phyloP scores from a whole-genome alignment of 2,888 invertebrate species.

The Acrocera orbiculus region DNA sequence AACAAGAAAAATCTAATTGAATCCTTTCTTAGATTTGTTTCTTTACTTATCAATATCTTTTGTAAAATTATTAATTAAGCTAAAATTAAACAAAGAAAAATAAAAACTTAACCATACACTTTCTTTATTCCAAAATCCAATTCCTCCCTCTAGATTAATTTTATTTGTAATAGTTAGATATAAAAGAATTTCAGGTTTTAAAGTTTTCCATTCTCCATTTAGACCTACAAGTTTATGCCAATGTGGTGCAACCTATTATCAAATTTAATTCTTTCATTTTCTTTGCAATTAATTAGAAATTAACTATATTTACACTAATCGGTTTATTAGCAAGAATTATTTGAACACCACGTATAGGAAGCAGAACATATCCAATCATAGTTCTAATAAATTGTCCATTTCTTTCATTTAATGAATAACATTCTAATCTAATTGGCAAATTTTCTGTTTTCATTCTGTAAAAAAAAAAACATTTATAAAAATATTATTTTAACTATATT shows the following conservation, averaged over 20 bases:
- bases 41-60: no score
- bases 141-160: no score
- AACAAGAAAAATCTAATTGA: no score
- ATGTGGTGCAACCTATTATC: slow-evolving; percentile 34
- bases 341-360: slow-evolving; percentile 52
- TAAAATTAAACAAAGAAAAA: no score
- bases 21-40: no score
- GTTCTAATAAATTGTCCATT: slow-evolving; percentile 32
- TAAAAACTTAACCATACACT: no score
- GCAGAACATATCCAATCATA: slow-evolving; percentile 47
- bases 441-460: slow-evolving; percentile 50
- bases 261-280: slow-evolving; percentile 23
- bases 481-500: no score
- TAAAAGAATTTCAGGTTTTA: slow-evolving; percentile 43
- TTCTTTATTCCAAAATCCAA: no score
- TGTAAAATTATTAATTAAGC: no score
- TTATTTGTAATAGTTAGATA: slow-evolving; percentile 43
- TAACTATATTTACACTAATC: slow-evolving; percentile 26
- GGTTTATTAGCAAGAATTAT: slow-evolving; percentile 38
- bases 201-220: slow-evolving; percentile 36
- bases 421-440: slow-evolving; percentile 55
- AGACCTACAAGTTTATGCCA: slow-evolving; percentile 47
- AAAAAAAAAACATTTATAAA: neutral
- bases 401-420: slow-evolving; percentile 37
- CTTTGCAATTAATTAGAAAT: no score